Evolutionary conservation across 2,797 vertebrate species (phyloP).

Genomic region (Cynopterus sphinx): DNA sequence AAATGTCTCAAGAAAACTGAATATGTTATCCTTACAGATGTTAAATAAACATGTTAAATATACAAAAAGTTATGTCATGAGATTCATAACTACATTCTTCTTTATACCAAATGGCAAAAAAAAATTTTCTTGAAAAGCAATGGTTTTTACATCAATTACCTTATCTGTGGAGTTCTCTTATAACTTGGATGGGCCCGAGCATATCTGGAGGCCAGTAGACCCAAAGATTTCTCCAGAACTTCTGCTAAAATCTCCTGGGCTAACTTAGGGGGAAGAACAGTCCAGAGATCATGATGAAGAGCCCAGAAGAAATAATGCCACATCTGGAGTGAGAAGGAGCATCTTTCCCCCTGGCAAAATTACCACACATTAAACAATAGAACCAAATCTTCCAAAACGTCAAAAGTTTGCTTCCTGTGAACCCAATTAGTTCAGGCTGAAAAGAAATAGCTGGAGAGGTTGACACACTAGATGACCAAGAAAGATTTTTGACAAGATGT

Average conservation of each 20-base stretch:
- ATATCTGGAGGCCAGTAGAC: slow-evolving; percentile 92
- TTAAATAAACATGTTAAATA: slow-evolving; percentile 61
- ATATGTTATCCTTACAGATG: slow-evolving; percentile 31
- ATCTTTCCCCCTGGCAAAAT: slow-evolving; percentile 95
- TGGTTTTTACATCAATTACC: slow-evolving; percentile 85
- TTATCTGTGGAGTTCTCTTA: slow-evolving; percentile 94
- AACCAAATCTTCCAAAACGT: slow-evolving; percentile 73
- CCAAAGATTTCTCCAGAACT: slow-evolving; percentile 91
- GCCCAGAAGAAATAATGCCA: slow-evolving; percentile 97
- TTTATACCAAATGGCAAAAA: slow-evolving; percentile 15
- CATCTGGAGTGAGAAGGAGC: slow-evolving; percentile 98
- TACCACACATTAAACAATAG: slow-evolving; percentile 79
- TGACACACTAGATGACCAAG: slow-evolving; percentile 78
- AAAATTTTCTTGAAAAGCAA: slow-evolving; percentile 53
- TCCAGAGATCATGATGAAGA: slow-evolving; percentile 94
- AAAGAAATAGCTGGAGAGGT: slow-evolving; percentile 83
- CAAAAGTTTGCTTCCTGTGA: slow-evolving; percentile 75
- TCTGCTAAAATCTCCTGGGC: slow-evolving; percentile 91
- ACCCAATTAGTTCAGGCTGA: slow-evolving; percentile 85
- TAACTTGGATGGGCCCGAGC: slow-evolving; percentile 90
- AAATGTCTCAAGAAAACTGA: slow-evolving; percentile 3
- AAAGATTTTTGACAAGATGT: slow-evolving; percentile 82
- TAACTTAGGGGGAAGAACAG: slow-evolving; percentile 86
- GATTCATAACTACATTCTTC: slow-evolving; percentile 30
- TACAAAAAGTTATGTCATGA: neutral